phyloP scores from a whole-genome alignment of 2,797 vertebrate genomes.

The Denticeps clupeoides region DNA sequence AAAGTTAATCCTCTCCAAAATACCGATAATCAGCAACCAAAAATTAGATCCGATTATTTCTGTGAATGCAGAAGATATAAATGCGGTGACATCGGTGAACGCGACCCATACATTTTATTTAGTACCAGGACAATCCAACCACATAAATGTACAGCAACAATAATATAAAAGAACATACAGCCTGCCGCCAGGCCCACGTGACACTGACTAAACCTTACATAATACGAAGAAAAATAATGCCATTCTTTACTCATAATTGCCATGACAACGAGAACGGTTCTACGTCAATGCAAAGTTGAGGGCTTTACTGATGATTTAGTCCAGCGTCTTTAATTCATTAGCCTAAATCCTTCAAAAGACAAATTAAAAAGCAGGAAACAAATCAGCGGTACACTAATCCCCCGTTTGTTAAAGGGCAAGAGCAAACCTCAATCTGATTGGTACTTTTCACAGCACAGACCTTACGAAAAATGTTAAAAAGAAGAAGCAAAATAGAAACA shows the following conservation, averaged over 20 bases:
- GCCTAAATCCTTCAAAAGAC: slow-evolving; percentile 40
- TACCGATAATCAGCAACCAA: no score
- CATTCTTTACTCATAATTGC: slow-evolving; percentile 19
- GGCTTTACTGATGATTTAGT: slow-evolving; percentile 33
- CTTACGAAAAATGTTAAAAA: background rate
- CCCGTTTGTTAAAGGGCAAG: slow-evolving; percentile 35
- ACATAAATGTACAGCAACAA: no score
- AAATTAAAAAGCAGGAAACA: slow-evolving; percentile 41
- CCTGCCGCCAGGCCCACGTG: no score
- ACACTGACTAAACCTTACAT: no score
- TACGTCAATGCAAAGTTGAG: slow-evolving; percentile 23
- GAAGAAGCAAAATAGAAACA: background rate
- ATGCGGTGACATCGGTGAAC: no score
- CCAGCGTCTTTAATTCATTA: slow-evolving; percentile 34
- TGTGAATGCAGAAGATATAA: no score
- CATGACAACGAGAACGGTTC: slow-evolving; percentile 27
- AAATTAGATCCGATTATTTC: no score
- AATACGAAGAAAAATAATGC: no score
- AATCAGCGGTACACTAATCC: slow-evolving; percentile 38
- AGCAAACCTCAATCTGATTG: slow-evolving; percentile 41
- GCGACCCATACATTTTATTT: no score
- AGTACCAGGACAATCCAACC: no score
- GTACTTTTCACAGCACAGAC: slow-evolving; percentile 24
- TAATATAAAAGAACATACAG: no score
- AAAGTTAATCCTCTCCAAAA: no score